Conservation (phyloP, 2,113 vertebrate genomes). For the Chunga burmeisteri region DNA sequence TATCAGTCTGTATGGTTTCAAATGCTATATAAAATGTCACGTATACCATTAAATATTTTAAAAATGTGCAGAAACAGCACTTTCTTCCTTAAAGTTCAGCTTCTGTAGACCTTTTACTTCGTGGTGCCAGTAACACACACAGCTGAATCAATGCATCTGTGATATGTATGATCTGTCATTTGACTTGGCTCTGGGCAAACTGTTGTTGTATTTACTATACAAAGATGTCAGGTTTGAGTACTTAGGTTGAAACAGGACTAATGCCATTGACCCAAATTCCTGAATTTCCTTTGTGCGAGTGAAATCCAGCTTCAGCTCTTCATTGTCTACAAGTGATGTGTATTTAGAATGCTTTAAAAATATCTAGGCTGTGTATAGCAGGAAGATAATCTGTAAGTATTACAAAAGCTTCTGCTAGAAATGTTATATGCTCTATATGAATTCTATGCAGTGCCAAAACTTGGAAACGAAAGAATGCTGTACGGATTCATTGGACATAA, state of each 20-base stretch:
- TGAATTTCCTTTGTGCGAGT: slow-evolving; percentile 12
- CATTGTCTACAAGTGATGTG: neutral
- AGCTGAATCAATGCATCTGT: neutral
- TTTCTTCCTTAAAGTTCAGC: neutral
- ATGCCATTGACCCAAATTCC: slow-evolving; percentile 26
- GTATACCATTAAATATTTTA: neutral
- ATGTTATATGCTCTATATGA: neutral
- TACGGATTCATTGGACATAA: neutral
- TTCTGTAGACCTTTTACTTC: neutral
- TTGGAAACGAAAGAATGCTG: neutral
- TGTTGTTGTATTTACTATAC: neutral
- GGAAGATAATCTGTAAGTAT: neutral
- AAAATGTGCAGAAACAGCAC: neutral
- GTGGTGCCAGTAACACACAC: neutral
- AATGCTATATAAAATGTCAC: neutral
- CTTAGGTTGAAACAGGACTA: neutral
- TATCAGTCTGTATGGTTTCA: neutral
- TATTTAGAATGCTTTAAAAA: neutral
- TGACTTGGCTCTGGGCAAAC: neutral
- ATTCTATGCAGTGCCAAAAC: neutral
- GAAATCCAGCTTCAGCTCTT: slow-evolving; percentile 6
- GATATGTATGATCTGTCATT: neutral
- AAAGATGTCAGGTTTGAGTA: slow-evolving; percentile 40
- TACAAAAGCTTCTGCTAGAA: neutral
- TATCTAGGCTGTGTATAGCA: neutral